These are phyloP conservation scores for Lamprologus ornatipinnis DNA, from an alignment of 2,113 vertebrate species.

Conservation along the genomic window DNA sequence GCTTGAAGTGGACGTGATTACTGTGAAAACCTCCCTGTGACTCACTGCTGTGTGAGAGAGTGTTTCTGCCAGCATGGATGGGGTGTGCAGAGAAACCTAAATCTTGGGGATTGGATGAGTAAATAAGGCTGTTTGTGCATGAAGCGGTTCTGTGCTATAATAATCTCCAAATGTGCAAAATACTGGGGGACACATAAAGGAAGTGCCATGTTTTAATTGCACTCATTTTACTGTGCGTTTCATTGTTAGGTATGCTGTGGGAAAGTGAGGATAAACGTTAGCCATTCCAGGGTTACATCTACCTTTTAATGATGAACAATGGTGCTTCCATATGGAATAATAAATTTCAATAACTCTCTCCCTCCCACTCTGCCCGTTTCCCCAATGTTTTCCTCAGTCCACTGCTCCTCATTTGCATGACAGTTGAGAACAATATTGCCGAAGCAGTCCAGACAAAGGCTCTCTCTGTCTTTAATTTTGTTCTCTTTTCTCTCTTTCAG, in stretches of 20 bases:
- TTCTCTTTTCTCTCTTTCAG: conserved; percentile 13
- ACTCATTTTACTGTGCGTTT: neutral
- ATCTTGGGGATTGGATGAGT: neutral
- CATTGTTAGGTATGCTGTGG: neutral
- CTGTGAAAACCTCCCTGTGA: conserved; percentile 16
- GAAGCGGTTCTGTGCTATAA: neutral
- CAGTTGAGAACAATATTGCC: conserved; percentile 39
- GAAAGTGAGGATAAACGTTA: neutral
- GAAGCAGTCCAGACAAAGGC: conserved; percentile 31
- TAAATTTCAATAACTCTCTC: neutral
- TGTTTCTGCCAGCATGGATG: neutral
- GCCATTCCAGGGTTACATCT: neutral
- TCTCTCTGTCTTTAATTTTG: conserved; percentile 15
- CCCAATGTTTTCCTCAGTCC: conserved; percentile 1
- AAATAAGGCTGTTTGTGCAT: neutral
- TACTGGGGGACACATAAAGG: neutral
- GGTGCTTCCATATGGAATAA: neutral
- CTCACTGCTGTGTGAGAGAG: neutral
- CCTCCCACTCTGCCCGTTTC: neutral
- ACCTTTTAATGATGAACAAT: neutral
- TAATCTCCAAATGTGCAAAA: neutral
- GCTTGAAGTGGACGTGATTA: conserved; percentile 22
- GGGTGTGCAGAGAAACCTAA: neutral
- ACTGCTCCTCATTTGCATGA: conserved; percentile 52
- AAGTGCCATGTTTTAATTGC: neutral